Conservation (phyloP, 2,113 vertebrate genomes). For the Misgurnus mizolepis region DNA sequence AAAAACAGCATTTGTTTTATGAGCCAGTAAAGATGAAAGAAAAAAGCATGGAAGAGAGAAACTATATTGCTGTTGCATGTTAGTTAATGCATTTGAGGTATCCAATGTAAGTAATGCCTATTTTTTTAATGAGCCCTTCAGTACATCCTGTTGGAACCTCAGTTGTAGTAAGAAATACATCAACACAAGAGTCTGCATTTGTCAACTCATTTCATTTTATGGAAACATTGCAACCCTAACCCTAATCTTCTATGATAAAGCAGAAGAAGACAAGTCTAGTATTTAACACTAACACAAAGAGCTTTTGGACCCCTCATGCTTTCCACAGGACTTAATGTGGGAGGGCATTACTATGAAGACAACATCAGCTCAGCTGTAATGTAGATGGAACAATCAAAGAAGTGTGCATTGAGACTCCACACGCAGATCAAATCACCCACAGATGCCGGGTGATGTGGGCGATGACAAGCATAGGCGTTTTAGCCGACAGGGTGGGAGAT, state of each 20-base stretch:
- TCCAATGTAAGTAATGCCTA: too few species aligned
- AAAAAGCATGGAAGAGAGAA: background rate
- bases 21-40: slow-evolving; percentile 26
- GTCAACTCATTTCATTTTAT: background rate
- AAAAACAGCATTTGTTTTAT: slow-evolving; percentile 41
- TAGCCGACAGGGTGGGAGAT: slow-evolving; percentile 4
- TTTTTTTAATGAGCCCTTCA: background rate
- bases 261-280: slow-evolving; percentile 2
- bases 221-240: background rate
- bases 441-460: background rate
- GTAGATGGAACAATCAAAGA: slow-evolving; percentile 47
- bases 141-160: background rate
- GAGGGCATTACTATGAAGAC: slow-evolving; percentile 25
- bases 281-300: slow-evolving; percentile 33
- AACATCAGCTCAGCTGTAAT: slow-evolving; percentile 24
- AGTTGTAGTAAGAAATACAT: background rate
- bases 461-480: slow-evolving; percentile 2
- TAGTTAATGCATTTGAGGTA: background rate
- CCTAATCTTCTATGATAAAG: background rate
- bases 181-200: background rate
- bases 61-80: background rate
- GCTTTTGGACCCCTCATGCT: slow-evolving; percentile 11
- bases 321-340: slow-evolving; percentile 5
- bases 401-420: background rate
- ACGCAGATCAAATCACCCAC: slow-evolving; percentile 10